Evolutionary conservation across 2,888 invertebrate species (phyloP), one percentile per base, ranked within the genome.

Genomic region (Hipparchia semele): DNA sequence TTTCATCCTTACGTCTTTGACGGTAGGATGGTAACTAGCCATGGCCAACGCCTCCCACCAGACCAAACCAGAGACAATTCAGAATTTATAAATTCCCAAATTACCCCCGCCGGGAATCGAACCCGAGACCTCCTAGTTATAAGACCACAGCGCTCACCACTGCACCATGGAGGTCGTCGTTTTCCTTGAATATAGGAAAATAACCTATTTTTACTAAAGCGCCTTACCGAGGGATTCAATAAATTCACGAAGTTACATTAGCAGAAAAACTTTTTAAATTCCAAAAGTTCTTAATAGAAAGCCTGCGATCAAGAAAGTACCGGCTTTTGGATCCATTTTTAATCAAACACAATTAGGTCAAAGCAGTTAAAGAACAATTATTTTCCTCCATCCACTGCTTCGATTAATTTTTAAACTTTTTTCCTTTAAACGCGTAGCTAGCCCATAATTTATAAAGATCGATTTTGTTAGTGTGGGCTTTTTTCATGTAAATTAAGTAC

Each of bases 281-380:
- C 6, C 6, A n/a, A 58, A 56, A 58, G 46, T 54, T 67, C 23
- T 6, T 6, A 67, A 13, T 45, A 46, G 46, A 67, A 67, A 54
- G 45, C 54, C 9, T 13, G 54, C 45, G n/a, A 45, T 67, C 67
- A n/a, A 2, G 39, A 13, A 67, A 56, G 13, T 67, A n/a, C 33
- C n/a, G 53, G 65, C 65, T 33, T 54, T 53, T 39, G 46, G 46
- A 67, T 67, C 45, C 67, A 67, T 67, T 67, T 67, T 67, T 67
- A 67, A 67, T 67, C 67, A 45, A 13, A 45, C 45, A 56, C 46
- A 67, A 67, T 67, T 58, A 67, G 67, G 67, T 67, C 56, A 46
- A 58, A 46, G 67, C 13, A 58, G 67, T 67, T 58, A 67, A 58
- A 46, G 67, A 58, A 67, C 58, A 13, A 46, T 67, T 58, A 58